Conservation (phyloP, 2,888 invertebrate species). For the Andrena camellia region DNA sequence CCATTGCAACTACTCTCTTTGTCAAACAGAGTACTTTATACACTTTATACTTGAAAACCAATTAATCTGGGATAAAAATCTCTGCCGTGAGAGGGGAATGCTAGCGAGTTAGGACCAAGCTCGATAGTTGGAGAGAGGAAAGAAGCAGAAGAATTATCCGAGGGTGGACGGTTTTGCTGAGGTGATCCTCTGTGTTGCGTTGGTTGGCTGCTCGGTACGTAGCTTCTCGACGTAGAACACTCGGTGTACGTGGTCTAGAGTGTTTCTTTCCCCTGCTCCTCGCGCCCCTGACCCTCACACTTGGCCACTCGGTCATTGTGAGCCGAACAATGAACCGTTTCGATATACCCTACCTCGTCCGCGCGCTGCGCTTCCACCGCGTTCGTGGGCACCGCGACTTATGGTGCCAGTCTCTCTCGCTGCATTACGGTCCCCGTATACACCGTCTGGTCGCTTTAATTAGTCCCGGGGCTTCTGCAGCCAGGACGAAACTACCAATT, state of each 20-base stretch:
- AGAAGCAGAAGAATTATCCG: no score
- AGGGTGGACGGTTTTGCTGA: not conserved
- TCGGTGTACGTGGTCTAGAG: constrained; percentile 51
- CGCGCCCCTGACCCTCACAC: constrained; percentile 72
- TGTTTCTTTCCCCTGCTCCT: constrained; percentile 45
- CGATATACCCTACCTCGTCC: constrained; percentile 57
- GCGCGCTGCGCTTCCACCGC: constrained; percentile 47
- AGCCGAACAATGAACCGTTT: constrained; percentile 72
- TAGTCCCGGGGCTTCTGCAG: constrained; percentile 50
- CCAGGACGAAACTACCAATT: constrained; percentile 20
- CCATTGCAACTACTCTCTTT: not conserved
- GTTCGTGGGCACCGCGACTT: constrained; percentile 22
- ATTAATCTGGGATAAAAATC: no score
- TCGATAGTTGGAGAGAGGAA: no score
- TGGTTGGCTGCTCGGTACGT: not conserved
- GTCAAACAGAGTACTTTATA: not conserved
- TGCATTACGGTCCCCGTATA: not conserved
- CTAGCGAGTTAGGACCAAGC: no score
- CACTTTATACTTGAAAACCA: no score
- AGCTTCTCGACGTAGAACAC: not conserved
- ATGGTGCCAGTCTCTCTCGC: not conserved
- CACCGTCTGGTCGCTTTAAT: constrained; percentile 55
- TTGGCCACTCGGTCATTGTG: constrained; percentile 75
- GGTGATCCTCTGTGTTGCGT: not conserved
- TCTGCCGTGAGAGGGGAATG: no score